Base-by-base conservation (phyloP, 2,797 vertebrate genomes). In the Sylvilagus floridanus region DNA sequence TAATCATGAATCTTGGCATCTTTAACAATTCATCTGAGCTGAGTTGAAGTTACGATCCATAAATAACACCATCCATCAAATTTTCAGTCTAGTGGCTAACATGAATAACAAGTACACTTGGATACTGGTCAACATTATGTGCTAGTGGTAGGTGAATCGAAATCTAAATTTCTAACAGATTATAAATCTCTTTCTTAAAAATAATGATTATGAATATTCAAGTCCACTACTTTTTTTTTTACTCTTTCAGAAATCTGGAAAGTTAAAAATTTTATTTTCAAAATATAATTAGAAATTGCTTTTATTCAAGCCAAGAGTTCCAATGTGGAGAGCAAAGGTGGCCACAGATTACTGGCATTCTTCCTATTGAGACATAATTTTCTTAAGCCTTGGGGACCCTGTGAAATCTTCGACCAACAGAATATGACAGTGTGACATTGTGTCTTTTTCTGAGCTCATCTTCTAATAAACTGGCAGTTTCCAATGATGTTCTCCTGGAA, bases 41-140 rank as follows among this genome's bases (percentile, higher is more conserved):
- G 32, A 94, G 57, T 60, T 86, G 76, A 85, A 85, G 69, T 77
- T 90, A 83, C 63, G 65, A 84, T 89, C 69, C 62, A 79, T 88
- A 97, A 96, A 87, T 95, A 95, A 93, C 47, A 86, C 16, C 32
- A 93, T 85, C 62, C 63, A 94, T 96, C 85, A 95, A 65, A 79
- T 85, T 72, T 96, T 69, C n/a, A 86, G 68, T 35, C 21, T 73
- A 57, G 17, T 14, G 52, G 52, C 35, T 96, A 84, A 52, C 17
- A 91, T 47, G 54, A 93, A 62, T 72, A 95, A 32, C 22, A 62
- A 50, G 12, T 16, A 52, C 1, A 84, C 26, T 84, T 95, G 42
- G 37, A 60, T 17, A 32, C 10, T 69, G 11, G 26, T 91, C 60
- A 88, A 54, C 3, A 14, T 60, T 95, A 76, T 73, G 17, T 73